These are phyloP conservation scores for Trichogramma evanescens DNA, from an alignment of 2,888 invertebrate genomes.

Conservation along the genomic window DNA sequence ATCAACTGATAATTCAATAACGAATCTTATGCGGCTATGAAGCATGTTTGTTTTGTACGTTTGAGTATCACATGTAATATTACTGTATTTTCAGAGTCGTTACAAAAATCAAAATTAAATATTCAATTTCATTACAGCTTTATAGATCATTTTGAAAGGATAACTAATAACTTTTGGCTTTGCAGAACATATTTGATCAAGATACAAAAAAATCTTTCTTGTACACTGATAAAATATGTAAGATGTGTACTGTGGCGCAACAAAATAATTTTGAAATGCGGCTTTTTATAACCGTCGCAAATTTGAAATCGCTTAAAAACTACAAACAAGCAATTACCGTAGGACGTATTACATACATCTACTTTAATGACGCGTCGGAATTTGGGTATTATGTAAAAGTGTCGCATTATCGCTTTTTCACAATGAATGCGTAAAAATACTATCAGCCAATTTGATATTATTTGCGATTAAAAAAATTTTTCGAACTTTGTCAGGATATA, in stretches of 20 bases:
- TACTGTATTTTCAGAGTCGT: slow-evolving; percentile 32
- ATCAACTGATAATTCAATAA: slow-evolving; percentile 7
- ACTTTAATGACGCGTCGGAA: no score
- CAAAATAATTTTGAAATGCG: background rate
- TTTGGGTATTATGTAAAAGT: no score
- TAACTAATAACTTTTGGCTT: background rate
- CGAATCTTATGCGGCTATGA: slow-evolving; percentile 21
- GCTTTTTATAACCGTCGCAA: background rate
- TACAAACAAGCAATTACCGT: background rate
- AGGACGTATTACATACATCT: no score
- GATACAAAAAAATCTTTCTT: background rate
- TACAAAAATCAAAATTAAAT: slow-evolving; percentile 17
- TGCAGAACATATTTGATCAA: background rate
- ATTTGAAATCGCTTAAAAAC: background rate
- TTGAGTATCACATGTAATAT: slow-evolving; percentile 45
- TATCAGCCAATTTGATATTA: no score
- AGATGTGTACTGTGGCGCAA: background rate
- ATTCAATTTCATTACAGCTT: background rate
- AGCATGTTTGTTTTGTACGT: slow-evolving; percentile 38
- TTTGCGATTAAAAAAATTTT: no score
- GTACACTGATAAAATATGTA: background rate
- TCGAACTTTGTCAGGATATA: no score
- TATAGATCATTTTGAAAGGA: background rate
- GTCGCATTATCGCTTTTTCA: no score
- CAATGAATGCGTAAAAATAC: no score